Evolutionary conservation across 2,888 invertebrate species (phyloP).

Genomic region (Amiota mariae): DNA sequence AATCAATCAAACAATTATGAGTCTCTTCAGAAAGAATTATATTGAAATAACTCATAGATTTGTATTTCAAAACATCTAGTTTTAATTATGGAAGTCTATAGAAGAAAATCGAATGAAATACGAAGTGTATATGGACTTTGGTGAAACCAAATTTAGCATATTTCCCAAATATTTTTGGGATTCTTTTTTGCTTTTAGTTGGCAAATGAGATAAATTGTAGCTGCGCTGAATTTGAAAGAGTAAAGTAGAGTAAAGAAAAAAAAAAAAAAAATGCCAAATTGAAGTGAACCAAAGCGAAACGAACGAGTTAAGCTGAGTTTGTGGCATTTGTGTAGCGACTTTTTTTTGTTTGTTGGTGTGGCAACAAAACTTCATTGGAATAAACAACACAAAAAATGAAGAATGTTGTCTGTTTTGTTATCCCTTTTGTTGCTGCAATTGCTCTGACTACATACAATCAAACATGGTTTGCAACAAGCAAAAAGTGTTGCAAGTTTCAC

Average conservation of each 20-base stretch:
- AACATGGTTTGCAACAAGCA: not conserved
- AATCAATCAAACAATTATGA: too few species aligned
- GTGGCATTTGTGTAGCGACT: not conserved
- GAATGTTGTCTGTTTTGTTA: not conserved
- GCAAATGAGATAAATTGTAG: conserved; percentile 17
- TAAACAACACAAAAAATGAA: too few species aligned
- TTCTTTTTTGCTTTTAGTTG: conserved; percentile 3
- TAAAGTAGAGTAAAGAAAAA: not conserved
- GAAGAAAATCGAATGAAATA: too few species aligned
- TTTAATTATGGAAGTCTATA: too few species aligned
- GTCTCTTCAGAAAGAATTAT: too few species aligned
- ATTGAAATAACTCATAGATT: too few species aligned
- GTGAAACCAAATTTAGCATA: too few species aligned
- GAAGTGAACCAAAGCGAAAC: conserved; percentile 11
- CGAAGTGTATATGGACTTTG: too few species aligned
- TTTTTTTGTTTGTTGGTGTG: not conserved
- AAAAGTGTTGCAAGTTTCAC: conserved; percentile 14
- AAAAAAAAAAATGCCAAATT: conserved; percentile 3
- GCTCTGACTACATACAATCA: not conserved
- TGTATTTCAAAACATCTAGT: too few species aligned
- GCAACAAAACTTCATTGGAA: too few species aligned
- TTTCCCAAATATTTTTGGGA: not conserved
- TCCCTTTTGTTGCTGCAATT: not conserved
- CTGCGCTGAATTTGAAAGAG: conserved; percentile 3
- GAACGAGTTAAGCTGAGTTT: not conserved